These are phyloP conservation scores for Morbakka virulenta DNA, from an alignment of 30 jellyfish, hydroid and myxozoan species.

Conservation along the genomic window DNA sequence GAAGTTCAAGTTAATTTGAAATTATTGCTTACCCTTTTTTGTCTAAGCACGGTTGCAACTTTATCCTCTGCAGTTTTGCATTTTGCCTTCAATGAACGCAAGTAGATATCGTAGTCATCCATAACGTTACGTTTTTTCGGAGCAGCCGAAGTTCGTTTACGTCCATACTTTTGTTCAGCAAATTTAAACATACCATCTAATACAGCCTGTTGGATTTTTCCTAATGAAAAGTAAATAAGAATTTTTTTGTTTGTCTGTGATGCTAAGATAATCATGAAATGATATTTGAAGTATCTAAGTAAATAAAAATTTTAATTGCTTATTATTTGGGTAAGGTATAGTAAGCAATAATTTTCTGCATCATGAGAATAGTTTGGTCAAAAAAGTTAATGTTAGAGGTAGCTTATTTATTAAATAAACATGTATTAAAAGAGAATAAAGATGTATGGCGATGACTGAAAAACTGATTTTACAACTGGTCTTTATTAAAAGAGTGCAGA, in stretches of 20 bases:
- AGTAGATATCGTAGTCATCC: constrained; percentile 77
- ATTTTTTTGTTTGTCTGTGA: background rate
- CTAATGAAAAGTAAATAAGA: constrained; percentile 25
- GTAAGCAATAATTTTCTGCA: too few species aligned
- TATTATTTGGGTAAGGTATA: too few species aligned
- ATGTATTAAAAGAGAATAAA: too few species aligned
- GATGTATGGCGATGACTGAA: too few species aligned
- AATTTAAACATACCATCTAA: constrained; percentile 75
- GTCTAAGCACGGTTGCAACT: constrained; percentile 41
- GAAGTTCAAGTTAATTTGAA: background rate
- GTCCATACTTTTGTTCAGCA: constrained; percentile 82
- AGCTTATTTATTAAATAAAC: too few species aligned
- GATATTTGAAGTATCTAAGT: too few species aligned
- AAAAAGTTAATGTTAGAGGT: too few species aligned
- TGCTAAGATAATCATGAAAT: background rate
- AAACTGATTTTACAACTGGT: too few species aligned
- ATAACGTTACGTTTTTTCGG: constrained; percentile 46
- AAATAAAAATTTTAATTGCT: too few species aligned
- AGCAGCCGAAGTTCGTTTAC: constrained; percentile 63
- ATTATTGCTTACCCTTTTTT: constrained; percentile 39
- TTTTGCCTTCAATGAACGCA: constrained; percentile 68
- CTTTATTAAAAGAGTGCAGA: too few species aligned
- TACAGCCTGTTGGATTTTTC: constrained; percentile 70
- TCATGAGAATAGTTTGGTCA: too few species aligned
- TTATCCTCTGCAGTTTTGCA: constrained; percentile 65